Conservation (phyloP, 2,888 invertebrate species). For the Leptinotarsa tumamoca region DNA sequence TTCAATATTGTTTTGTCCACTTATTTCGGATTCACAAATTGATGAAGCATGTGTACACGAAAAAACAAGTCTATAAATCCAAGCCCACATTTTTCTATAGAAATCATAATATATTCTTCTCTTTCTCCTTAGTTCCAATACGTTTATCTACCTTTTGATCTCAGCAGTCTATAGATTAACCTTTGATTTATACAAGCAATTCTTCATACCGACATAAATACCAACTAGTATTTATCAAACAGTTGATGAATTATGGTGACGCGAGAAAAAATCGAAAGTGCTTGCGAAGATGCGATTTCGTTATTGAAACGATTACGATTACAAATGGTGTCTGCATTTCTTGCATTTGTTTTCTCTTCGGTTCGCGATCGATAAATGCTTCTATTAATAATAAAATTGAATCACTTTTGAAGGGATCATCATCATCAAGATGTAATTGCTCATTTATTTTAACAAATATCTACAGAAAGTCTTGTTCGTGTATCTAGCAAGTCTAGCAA, state of each 20-base stretch:
- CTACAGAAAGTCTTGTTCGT: too few species aligned
- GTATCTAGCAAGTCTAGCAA: too few species aligned
- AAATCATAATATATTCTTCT: background rate
- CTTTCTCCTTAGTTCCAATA: background rate
- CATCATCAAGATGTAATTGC: too few species aligned
- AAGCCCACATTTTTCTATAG: background rate
- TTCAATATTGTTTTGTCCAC: too few species aligned
- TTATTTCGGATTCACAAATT: too few species aligned
- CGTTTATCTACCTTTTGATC: slow-evolving; percentile 1
- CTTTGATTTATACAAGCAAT: slow-evolving; percentile 28
- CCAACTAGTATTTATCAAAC: slow-evolving; percentile 21
- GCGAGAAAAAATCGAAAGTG: slow-evolving; percentile 5
- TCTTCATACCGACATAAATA: slow-evolving; percentile 36
- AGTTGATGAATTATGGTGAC: slow-evolving; percentile 9
- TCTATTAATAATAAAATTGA: background rate
- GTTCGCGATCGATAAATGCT: background rate
- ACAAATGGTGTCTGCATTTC: slow-evolving; percentile 24
- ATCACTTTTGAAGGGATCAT: background rate
- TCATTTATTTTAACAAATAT: too few species aligned
- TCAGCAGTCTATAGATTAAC: slow-evolving; percentile 15
- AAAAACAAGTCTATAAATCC: background rate
- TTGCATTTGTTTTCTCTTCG: slow-evolving; percentile 19
- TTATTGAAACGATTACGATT: slow-evolving; percentile 20
- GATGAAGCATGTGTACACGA: too few species aligned
- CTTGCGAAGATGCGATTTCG: background rate